These are phyloP conservation scores for Strigamia crassipes DNA, from an alignment of 2,888 invertebrate species.

Conservation along the genomic window DNA sequence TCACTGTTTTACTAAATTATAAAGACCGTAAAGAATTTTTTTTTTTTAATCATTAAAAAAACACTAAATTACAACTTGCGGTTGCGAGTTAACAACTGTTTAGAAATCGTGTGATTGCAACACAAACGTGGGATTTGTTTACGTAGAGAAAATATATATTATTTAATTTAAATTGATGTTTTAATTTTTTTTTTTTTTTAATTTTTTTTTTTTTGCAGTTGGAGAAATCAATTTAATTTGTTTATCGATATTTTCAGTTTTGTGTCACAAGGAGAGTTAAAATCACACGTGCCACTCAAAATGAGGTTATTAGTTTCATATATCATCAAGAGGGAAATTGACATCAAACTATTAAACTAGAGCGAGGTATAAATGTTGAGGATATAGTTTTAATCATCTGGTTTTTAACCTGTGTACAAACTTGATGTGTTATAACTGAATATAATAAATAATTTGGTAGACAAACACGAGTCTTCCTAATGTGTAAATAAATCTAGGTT, in stretches of 20 bases:
- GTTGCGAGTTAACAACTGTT: background rate
- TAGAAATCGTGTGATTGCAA: background rate
- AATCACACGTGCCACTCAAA: background rate
- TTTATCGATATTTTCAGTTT: background rate
- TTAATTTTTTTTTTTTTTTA: too few species aligned
- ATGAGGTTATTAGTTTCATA: background rate
- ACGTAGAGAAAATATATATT: too few species aligned
- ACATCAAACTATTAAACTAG: background rate
- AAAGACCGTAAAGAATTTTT: background rate
- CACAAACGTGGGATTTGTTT: too few species aligned
- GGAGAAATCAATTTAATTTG: too few species aligned
- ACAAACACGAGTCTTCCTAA: too few species aligned
- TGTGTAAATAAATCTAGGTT: too few species aligned
- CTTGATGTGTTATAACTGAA: too few species aligned
- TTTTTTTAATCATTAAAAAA: background rate
- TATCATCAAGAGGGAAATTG: background rate
- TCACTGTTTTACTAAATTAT: constrained; percentile 1
- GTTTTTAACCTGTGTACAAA: background rate
- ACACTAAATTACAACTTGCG: background rate
- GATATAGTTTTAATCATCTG: background rate
- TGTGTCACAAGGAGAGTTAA: background rate
- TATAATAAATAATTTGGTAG: too few species aligned
- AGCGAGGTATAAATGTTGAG: background rate
- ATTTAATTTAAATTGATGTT: too few species aligned
- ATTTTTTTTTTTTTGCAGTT: too few species aligned